A percentile compares a stretch with the other conserved stretches of the same genome.
Conservation (phyloP, 35 echinoderm and acorn worm species). For the Heliocidaris tuberculata region DNA sequence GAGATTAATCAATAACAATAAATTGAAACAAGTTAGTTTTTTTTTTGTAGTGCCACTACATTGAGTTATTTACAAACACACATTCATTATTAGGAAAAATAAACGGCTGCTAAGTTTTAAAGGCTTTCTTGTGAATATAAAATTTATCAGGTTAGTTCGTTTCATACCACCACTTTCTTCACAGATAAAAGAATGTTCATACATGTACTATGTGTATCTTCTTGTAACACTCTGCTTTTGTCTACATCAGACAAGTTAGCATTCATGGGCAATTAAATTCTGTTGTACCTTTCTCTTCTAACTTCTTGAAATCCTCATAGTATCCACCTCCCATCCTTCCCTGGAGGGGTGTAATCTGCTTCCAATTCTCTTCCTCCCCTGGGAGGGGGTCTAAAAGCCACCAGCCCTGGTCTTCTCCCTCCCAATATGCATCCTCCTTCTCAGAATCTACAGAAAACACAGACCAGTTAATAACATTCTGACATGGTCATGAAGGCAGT, state of each 20-base stretch:
- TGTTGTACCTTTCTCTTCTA: slow-evolving; percentile 32
- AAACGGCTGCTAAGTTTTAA: no score
- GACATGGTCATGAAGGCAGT: neutral
- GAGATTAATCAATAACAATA: no score
- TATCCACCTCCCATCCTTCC: slow-evolving; percentile 56
- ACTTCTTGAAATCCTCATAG: slow-evolving; percentile 51
- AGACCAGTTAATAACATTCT: neutral
- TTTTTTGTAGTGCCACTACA: no score
- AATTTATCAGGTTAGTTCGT: no score
- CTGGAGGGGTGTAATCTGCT: slow-evolving; percentile 35
- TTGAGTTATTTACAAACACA: no score
- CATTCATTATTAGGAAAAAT: no score
- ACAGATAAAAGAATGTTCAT: no score
- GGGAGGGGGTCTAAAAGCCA: slow-evolving; percentile 24
- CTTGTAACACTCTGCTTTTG: neutral
- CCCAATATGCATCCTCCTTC: slow-evolving; percentile 30
- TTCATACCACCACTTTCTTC: no score
- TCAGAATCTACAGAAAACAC: neutral
- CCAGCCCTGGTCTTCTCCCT: slow-evolving; percentile 29
- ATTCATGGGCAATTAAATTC: neutral
- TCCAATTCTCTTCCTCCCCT: slow-evolving; percentile 48
- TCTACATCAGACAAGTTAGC: neutral
- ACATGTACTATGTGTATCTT: no score
- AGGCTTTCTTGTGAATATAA: no score
- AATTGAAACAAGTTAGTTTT: no score